A percentile compares a stretch with the other conserved stretches of the same genome.
Evolutionary conservation across 2,888 invertebrate species (phyloP).

Genomic region (Pseudococcus longispinus): DNA sequence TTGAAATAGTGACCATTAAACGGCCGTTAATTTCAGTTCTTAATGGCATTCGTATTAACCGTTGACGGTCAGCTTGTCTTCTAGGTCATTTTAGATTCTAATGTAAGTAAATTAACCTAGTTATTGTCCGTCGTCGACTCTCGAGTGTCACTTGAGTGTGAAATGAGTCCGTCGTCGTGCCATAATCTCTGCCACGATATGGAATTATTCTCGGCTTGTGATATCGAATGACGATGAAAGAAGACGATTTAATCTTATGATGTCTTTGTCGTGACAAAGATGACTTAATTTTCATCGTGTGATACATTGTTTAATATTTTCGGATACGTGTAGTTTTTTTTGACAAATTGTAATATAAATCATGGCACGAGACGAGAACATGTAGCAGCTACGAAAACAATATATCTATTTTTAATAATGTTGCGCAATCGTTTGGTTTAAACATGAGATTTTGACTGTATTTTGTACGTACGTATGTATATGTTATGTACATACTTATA

Average conservation of each 20-base stretch:
- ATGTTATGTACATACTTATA: not conserved
- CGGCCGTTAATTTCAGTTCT: conserved; percentile 49
- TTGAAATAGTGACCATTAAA: conserved; percentile 53
- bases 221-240: not conserved
- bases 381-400: not conserved
- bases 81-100: conserved; percentile 52
- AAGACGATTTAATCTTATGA: not conserved
- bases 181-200: conserved; percentile 26
- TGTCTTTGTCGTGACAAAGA: not conserved
- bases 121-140: conserved; percentile 6
- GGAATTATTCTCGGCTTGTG: not conserved
- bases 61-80: conserved; percentile 55
- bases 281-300: not conserved
- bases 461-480: not conserved
- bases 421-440: not conserved
- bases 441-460: not conserved
- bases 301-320: not conserved
- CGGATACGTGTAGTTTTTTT: not conserved
- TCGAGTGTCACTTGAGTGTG: conserved; percentile 52
- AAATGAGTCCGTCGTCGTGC: conserved; percentile 40
- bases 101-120: conserved; percentile 56
- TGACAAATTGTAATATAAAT: not conserved
- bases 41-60: conserved; percentile 50
- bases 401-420: conserved; percentile 16
- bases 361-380: not conserved